Conservation (phyloP, 92 coral and sea anemone genomes). For the Phenganax subtilis region DNA sequence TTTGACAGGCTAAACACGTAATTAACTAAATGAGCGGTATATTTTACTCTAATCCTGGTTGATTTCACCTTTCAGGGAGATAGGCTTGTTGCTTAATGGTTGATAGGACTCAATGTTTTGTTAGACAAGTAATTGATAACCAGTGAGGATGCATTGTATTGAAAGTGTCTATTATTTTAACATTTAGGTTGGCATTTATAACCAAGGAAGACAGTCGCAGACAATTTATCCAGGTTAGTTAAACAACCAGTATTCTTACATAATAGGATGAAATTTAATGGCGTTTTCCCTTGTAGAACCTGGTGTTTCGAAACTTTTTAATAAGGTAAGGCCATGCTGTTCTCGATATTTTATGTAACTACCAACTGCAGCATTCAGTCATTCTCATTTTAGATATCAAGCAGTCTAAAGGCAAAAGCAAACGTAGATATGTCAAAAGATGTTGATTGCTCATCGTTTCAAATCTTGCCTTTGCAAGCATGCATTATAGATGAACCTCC, state of each 20-base stretch:
- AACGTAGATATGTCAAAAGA: slow-evolving; percentile 71
- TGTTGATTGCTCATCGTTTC: slow-evolving; percentile 81
- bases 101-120: no score
- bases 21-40: not conserved
- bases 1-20: not conserved
- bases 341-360: not conserved
- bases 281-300: slow-evolving; percentile 8
- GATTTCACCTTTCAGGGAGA: no score
- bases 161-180: not conserved
- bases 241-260: not conserved
- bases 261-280: not conserved
- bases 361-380: no score
- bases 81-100: no score
- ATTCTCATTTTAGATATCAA: slow-evolving; percentile 36
- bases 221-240: slow-evolving; percentile 67
- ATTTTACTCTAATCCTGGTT: no score
- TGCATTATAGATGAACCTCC: not conserved
- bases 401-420: slow-evolving; percentile 55
- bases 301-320: slow-evolving; percentile 8
- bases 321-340: slow-evolving; percentile 2
- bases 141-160: no score
- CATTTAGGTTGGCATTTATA: slow-evolving; percentile 73
- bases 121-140: no score
- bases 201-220: slow-evolving; percentile 72
- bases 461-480: slow-evolving; percentile 42